phyloP scores from a whole-genome alignment of 2,888 invertebrate species.

The Scrobipalpa costella region DNA sequence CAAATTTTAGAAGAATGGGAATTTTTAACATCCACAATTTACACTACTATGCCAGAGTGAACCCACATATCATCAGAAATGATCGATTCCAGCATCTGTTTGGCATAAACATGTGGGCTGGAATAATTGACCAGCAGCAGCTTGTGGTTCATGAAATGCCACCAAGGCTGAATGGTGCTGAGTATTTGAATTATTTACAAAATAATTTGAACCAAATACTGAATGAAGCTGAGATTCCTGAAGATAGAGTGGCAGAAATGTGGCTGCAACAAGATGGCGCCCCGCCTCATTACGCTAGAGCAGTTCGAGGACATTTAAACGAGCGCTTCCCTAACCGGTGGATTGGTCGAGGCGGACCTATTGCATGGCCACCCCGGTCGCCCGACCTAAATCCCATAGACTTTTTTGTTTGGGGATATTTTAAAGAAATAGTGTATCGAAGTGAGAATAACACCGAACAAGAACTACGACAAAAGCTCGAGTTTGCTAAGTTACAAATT shows the following conservation, averaged over 20 bases:
- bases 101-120: conserved; percentile 32
- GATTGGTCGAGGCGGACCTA: conserved; percentile 31
- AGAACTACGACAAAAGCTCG: no score
- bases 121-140: conserved; percentile 30
- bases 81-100: conserved; percentile 31
- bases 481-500: no score
- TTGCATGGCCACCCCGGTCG: conserved; percentile 24
- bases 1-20: conserved; percentile 31
- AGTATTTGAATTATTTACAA: conserved; percentile 32
- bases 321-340: conserved; percentile 29
- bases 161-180: conserved; percentile 31
- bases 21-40: conserved; percentile 32
- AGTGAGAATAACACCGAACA: no score
- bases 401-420: conserved; percentile 18
- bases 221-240: not conserved
- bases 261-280: conserved; percentile 22
- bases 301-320: conserved; percentile 24
- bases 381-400: conserved; percentile 26
- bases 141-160: conserved; percentile 29
- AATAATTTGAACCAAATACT: conserved; percentile 25
- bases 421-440: no score
- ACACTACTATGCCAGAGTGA: conserved; percentile 30
- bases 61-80: conserved; percentile 29
- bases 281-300: conserved; percentile 18
- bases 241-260: not conserved